A percentile compares a stretch with the other conserved stretches of the same genome.
These are phyloP conservation scores for Polyergus mexicanus DNA, from an alignment of 1,140 invertebrate genomes.

Conservation along the genomic window DNA sequence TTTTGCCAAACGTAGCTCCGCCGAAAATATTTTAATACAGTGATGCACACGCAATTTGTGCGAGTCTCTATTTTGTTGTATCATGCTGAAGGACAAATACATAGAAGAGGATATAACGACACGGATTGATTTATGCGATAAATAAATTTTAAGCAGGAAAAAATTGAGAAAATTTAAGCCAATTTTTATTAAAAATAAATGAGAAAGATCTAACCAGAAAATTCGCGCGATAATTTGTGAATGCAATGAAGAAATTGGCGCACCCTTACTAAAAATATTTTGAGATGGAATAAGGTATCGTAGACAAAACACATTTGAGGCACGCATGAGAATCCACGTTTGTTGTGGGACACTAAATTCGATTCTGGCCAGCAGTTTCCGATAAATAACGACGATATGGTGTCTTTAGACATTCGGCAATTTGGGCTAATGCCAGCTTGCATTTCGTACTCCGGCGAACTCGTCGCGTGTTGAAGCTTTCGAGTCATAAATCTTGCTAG, in stretches of 20 bases:
- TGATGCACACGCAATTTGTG: background rate
- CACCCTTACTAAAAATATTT: background rate
- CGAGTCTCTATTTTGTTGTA: background rate
- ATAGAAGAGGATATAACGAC: background rate
- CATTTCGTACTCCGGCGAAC: constrained; percentile 64
- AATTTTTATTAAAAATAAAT: background rate
- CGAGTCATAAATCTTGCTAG: constrained; percentile 64
- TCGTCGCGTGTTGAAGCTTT: constrained; percentile 69
- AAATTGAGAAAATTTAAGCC: background rate
- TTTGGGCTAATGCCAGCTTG: constrained; percentile 71
- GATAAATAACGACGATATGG: constrained; percentile 69
- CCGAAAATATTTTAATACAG: background rate
- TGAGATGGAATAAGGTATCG: background rate
- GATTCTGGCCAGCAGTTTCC: constrained; percentile 8
- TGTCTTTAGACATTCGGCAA: constrained; percentile 66
- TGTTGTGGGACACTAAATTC: background rate
- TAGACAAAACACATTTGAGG: background rate
- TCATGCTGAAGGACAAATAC: background rate
- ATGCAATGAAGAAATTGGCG: background rate
- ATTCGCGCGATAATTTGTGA: background rate
- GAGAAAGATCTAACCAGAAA: background rate
- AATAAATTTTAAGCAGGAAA: background rate
- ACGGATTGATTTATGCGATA: background rate
- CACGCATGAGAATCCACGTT: constrained; percentile 33
- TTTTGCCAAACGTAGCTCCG: background rate